Conservation (phyloP, 1,140 invertebrate species). For the Drosophila malerkotliana region DNA sequence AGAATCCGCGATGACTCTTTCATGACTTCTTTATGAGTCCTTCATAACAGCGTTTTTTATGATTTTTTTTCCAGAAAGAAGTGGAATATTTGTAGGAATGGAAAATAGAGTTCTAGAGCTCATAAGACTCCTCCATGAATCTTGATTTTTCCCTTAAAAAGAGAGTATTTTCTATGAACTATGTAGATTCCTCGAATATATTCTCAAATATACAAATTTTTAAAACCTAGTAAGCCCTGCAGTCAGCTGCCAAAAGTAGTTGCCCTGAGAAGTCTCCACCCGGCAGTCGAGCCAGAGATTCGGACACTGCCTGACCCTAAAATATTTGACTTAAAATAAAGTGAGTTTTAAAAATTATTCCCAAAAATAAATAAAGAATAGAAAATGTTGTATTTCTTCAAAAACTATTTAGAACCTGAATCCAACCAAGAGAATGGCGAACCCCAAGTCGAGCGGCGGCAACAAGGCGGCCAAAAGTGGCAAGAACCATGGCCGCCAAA, state of each 20-base stretch:
- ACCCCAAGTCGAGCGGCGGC: slow-evolving; percentile 6
- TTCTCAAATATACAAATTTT: neutral
- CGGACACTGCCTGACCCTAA: neutral
- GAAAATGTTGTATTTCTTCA: no score
- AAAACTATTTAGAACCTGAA: neutral
- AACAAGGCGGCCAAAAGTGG: neutral
- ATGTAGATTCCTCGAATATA: neutral
- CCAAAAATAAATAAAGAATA: neutral
- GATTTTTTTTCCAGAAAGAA: no score
- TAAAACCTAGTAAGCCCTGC: neutral
- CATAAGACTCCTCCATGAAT: no score
- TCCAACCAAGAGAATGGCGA: slow-evolving; percentile 5
- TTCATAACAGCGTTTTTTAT: no score
- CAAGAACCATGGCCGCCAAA: neutral
- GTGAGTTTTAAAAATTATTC: neutral
- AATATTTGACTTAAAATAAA: neutral
- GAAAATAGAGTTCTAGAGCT: no score
- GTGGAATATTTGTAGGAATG: no score
- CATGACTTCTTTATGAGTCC: no score
- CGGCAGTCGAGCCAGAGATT: slow-evolving; percentile 16
- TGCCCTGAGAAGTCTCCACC: neutral
- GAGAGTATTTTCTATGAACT: no score
- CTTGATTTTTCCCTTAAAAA: no score
- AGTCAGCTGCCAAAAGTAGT: neutral
- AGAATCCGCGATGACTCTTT: no score